Base-by-base conservation (phyloP, 1,140 invertebrate genomes). In the Pomacea maculata region DNA sequence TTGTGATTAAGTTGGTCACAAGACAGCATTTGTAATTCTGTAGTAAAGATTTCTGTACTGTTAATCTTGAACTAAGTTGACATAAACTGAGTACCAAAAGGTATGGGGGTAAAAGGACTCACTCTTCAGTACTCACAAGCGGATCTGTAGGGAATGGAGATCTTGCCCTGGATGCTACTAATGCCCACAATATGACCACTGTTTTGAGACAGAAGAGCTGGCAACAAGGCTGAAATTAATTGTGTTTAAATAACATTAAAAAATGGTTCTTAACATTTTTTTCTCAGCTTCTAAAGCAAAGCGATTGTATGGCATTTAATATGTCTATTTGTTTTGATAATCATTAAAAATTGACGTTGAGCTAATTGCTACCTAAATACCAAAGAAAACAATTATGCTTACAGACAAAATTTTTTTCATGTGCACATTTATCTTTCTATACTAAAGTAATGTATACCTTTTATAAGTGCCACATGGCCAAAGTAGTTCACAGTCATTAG, bases 401-500 rank as follows among this genome's bases (percentile, higher is more conserved):
- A 70, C 7, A 25, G 12, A 3, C 29, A 34, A 12, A 70, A 0
- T 5, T 25, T n/a, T 70, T 11, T n/a, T 17, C 2, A 70, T 7
- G 9, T 21, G 11, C 14, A 61, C 0, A 61, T 57, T 57, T 14
- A 57, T 61, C 57, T 17, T 4, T 61, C 57, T 61, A 61, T 17
- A 61, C 9, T 61, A 61, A 61, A 17, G 57, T 14, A 6, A 61
- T 2, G 57, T 25, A 61, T 92, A 97, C 97, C 96, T 95, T 97
- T 98, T 7, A 96, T 97, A 12, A 99, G 90, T 68, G 95, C 95
- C 80, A 98, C 93, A 85, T 96, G 94, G 54, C 97, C 97, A 93
- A 99, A 97, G 92, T 97, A 99, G 92, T 99, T 99, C 5, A 98
- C 94, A 54, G 94, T 90, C 97, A 99, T 99, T 25, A 99, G 93